phyloP scores from a whole-genome alignment of 2,888 invertebrate species.

The Frankliniella intonsa region DNA sequence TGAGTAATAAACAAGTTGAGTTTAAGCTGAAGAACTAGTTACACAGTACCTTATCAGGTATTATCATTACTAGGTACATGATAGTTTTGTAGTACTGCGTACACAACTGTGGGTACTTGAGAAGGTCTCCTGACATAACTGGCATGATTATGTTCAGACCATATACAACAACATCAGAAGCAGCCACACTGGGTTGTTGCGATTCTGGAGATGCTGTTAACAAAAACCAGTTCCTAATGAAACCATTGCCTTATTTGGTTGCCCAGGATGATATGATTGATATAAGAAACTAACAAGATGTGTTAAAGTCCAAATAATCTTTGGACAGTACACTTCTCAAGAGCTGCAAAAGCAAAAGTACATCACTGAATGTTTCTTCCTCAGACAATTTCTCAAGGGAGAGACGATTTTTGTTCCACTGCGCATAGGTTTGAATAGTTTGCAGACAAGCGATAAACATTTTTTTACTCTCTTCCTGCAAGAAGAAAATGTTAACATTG shows the following conservation, averaged over 20 bases:
- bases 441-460: constrained; percentile 65
- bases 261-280: background rate
- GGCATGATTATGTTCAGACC: constrained; percentile 69
- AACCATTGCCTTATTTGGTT: background rate
- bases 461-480: constrained; percentile 51
- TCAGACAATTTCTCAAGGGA: constrained; percentile 61
- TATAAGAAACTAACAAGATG: constrained; percentile 34
- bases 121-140: constrained; percentile 63
- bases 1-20: background rate
- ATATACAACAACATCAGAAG: constrained; percentile 61
- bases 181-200: constrained; percentile 45
- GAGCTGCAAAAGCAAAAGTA: constrained; percentile 73
- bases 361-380: constrained; percentile 70
- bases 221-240: background rate
- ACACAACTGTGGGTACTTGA: constrained; percentile 66
- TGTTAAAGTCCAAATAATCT: constrained; percentile 43
- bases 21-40: background rate
- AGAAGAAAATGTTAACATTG: constrained; percentile 30
- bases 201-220: constrained; percentile 34
- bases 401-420: constrained; percentile 60
- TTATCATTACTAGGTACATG: background rate
- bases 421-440: constrained; percentile 65
- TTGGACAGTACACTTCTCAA: constrained; percentile 57
- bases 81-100: constrained; percentile 52
- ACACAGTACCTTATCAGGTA: constrained; percentile 12